Base-by-base conservation (phyloP, 2,113 vertebrate species). In the Circaetus cinerascens region DNA sequence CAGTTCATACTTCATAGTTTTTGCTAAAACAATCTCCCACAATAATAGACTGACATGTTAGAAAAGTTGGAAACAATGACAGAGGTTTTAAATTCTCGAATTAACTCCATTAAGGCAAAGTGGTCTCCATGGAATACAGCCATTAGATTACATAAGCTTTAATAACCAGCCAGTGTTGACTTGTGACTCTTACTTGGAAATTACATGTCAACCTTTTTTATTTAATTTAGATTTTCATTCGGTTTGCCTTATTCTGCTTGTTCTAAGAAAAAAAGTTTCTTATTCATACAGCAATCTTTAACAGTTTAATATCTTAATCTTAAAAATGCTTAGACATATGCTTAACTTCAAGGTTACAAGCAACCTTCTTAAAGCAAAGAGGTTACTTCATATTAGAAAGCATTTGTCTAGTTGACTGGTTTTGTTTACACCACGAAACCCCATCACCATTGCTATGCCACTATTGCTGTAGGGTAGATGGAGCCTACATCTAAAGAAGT, bases 71-170 rank as follows among this genome's bases (percentile, higher is more conserved):
- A 93, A 93, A 82, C 32, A 64, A 50, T 82, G 66, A 46, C 69
- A 93, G 66, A 85, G 73, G 66, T 76, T 95, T 93, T 94, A 82
- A 82, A 89, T 89, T 93, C 77, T 82, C 66, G 82, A 62, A 96
- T 95, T 85, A 96, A 91, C 74, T 93, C 89, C 62, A 94, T 96
- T 90, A 94, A 78, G n/a, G 73, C 66, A 87, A 97, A 96, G 36
- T 59, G 53, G 74, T 93, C 97, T 93, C 91, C 43, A 41, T 46
- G 94, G 96, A 95, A 90, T 85, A 93, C 11, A 95, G 74, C 45
- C 77, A 90, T 90, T 89, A 94, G 93, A 91, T 96, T 96, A 96
- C 57, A 85, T 93, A 96, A 97, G 86, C 84, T 95, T 95, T 95
- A 97, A 97, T 94, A 94, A 96, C 41, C 86, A 95, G 89, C 25